These are phyloP conservation scores for Gymnoscelis rufifasciata DNA, from an alignment of 2,888 invertebrate species.

Conservation along the genomic window DNA sequence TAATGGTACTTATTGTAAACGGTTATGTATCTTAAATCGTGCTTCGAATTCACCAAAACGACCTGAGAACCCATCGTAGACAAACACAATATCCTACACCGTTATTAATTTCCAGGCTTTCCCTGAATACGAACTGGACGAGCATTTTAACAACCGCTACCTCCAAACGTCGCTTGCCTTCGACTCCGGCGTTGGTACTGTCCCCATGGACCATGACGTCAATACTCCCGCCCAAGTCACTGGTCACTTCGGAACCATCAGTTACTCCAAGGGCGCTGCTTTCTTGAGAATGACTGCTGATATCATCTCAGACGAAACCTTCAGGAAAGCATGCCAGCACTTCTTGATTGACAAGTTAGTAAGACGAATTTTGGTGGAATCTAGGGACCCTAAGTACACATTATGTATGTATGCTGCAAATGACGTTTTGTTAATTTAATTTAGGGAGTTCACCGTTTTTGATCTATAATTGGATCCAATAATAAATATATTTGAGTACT, in stretches of 20 bases:
- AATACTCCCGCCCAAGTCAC: conserved; percentile 81
- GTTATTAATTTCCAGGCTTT: conserved; percentile 68
- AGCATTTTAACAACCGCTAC: conserved; percentile 86
- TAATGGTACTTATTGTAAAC: too few relatives aligned
- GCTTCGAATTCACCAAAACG: too few relatives aligned
- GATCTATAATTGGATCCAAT: too few relatives aligned
- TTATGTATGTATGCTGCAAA: too few relatives aligned
- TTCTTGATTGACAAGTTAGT: conserved; percentile 74
- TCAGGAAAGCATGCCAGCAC: conserved; percentile 48
- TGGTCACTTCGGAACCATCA: conserved; percentile 83
- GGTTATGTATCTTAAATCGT: too few relatives aligned
- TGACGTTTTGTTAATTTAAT: too few relatives aligned
- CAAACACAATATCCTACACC: too few relatives aligned
- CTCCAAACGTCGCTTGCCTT: conserved; percentile 80
- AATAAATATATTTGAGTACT: too few relatives aligned
- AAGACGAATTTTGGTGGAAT: too few relatives aligned
- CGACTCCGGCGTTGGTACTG: conserved; percentile 58
- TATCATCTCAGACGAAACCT: conserved; percentile 55
- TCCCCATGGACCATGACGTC: conserved; percentile 80
- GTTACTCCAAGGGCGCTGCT: conserved; percentile 82
- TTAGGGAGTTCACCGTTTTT: too few relatives aligned
- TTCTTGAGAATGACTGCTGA: conserved; percentile 63
- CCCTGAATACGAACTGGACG: conserved; percentile 80
- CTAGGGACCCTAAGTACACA: too few relatives aligned
- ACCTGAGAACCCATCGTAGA: too few relatives aligned